Evolutionary conservation across 2,113 vertebrate species (phyloP).

Genomic region (Rattus rattus): DNA sequence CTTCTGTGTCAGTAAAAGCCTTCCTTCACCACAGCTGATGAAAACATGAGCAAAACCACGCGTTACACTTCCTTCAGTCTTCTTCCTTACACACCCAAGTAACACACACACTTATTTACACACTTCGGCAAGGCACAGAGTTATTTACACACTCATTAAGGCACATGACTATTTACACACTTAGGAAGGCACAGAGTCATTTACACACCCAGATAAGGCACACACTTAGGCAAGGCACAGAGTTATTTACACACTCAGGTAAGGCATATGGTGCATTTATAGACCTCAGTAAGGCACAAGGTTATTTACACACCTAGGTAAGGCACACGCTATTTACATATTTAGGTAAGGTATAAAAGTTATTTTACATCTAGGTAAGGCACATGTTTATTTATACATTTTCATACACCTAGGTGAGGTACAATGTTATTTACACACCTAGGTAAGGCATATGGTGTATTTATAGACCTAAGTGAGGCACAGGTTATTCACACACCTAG

Average conservation of each 20-base stretch:
- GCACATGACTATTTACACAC: not conserved
- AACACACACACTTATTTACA: not conserved
- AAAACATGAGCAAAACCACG: slow-evolving; percentile 21
- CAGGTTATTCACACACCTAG: not conserved
- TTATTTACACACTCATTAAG: not conserved
- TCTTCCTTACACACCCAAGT: not conserved
- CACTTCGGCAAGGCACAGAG: not conserved
- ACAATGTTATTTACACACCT: not conserved
- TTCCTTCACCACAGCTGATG: slow-evolving; percentile 18
- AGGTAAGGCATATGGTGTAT: not conserved
- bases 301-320: not conserved
- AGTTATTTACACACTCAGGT: not conserved
- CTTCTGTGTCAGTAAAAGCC: slow-evolving; percentile 52
- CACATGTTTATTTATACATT: not conserved
- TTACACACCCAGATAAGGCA: not conserved
- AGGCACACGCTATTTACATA: not conserved
- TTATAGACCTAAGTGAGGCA: not conserved
- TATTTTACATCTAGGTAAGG: not conserved
- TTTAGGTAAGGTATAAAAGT: not conserved
- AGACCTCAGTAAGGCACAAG: not conserved
- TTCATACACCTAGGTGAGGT: not conserved
- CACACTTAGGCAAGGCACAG: not conserved
- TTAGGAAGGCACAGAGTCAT: not conserved
- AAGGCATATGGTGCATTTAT: not conserved
- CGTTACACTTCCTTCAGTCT: not conserved